A percentile compares a stretch with the other conserved stretches of the same genome.
Conservation (phyloP, 35 echinoderm and acorn worm species). For the Lytechinus variegatus region DNA sequence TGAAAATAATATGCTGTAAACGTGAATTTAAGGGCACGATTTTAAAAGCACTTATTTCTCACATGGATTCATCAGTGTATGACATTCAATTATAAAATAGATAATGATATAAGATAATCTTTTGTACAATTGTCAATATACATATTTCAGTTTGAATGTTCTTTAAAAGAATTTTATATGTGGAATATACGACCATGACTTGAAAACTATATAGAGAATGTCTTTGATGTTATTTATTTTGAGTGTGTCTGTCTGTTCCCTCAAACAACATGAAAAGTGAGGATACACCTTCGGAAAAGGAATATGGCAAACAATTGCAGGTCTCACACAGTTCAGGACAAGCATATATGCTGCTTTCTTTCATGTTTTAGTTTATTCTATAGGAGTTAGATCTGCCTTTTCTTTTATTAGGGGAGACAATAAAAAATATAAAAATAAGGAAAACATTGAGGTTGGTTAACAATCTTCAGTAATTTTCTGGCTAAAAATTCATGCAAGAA, state of each 20-base stretch:
- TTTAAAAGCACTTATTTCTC: neutral
- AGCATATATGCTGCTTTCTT: too few relatives aligned
- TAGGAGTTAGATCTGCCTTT: too few relatives aligned
- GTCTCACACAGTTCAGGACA: too few relatives aligned
- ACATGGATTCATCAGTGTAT: neutral
- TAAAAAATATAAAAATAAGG: too few relatives aligned
- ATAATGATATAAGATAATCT: neutral
- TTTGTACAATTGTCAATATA: neutral
- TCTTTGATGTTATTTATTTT: neutral
- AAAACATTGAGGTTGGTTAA: too few relatives aligned
- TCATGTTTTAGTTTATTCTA: too few relatives aligned
- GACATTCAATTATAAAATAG: neutral
- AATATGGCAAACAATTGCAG: too few relatives aligned
- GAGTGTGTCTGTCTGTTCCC: neutral
- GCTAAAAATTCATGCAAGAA: too few relatives aligned
- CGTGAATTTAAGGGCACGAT: neutral
- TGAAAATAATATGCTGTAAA: neutral
- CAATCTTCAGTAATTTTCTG: too few relatives aligned
- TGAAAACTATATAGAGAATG: neutral
- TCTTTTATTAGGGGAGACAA: too few relatives aligned
- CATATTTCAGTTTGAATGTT: neutral
- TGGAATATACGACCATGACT: neutral
- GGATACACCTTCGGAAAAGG: too few relatives aligned
- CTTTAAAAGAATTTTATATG: conserved; percentile 6
- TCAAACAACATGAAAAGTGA: too few relatives aligned